Evolutionary conservation across 2,888 invertebrate species (phyloP).

Genomic region (Griposia aprilina): DNA sequence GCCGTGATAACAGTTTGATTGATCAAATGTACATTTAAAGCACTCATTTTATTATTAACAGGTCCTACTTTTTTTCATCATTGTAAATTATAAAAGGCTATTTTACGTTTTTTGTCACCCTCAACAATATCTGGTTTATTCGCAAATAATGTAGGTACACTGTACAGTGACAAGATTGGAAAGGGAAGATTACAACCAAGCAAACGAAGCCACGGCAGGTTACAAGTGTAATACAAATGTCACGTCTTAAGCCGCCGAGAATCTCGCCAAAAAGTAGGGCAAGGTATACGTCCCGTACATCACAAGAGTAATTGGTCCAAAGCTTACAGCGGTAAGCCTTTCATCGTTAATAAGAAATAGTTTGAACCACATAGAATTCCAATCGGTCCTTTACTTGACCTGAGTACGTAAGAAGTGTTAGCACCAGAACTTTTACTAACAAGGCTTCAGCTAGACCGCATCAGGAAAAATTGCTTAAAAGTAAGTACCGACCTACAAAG

Average conservation of each 20-base stretch:
- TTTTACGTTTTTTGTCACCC: not conserved
- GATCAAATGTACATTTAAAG: not conserved
- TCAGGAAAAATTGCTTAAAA: slow-evolving; percentile 52
- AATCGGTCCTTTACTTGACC: slow-evolving; percentile 26
- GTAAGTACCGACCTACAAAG: slow-evolving; percentile 34
- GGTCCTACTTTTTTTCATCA: not conserved
- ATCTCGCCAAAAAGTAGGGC: slow-evolving; percentile 59
- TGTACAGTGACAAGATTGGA: slow-evolving; percentile 23
- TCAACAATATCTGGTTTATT: slow-evolving; percentile 26
- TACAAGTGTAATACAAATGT: slow-evolving; percentile 60
- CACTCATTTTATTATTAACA: not conserved
- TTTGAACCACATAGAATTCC: slow-evolving; percentile 35
- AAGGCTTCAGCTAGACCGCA: slow-evolving; percentile 52
- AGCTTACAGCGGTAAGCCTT: slow-evolving; percentile 49
- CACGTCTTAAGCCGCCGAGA: slow-evolving; percentile 51
- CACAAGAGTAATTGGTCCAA: slow-evolving; percentile 56
- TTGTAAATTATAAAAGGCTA: not conserved
- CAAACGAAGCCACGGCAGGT: slow-evolving; percentile 33
- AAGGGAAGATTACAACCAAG: slow-evolving; percentile 39
- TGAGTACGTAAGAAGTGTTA: slow-evolving; percentile 25
- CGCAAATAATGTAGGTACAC: slow-evolving; percentile 11
- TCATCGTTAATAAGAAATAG: slow-evolving; percentile 56
- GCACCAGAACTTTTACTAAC: slow-evolving; percentile 51
- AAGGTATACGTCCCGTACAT: slow-evolving; percentile 27
- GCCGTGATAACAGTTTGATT: not conserved